These are phyloP conservation scores for Taenaris catops DNA, from an alignment of 2,888 invertebrate species.

Conservation along the genomic window DNA sequence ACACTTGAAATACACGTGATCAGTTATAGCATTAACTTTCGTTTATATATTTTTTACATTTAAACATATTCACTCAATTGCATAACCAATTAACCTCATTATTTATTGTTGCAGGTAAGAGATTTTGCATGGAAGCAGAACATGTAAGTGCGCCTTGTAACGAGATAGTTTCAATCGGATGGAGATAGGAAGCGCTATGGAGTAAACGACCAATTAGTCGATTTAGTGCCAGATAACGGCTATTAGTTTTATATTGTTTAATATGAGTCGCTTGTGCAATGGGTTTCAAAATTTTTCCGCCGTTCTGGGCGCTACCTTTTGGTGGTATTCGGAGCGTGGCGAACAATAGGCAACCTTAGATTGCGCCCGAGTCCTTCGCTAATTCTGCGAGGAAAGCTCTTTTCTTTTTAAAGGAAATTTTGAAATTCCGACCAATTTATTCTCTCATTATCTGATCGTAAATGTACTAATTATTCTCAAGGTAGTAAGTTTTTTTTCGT, in stretches of 20 bases:
- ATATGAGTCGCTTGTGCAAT: constrained; percentile 72
- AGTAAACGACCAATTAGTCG: constrained; percentile 71
- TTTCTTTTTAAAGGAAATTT: constrained; percentile 60
- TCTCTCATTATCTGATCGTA: constrained; percentile 45
- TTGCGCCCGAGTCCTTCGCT: constrained; percentile 73
- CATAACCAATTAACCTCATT: constrained; percentile 27
- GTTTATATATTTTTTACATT: constrained; percentile 9
- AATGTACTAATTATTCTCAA: constrained; percentile 42
- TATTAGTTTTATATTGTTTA: constrained; percentile 75
- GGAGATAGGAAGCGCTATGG: constrained; percentile 36
- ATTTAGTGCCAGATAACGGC: constrained; percentile 67
- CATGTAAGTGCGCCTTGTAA: constrained; percentile 39
- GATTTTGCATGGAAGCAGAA: constrained; percentile 26
- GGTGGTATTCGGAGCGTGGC: constrained; percentile 78
- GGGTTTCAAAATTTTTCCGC: constrained; percentile 75
- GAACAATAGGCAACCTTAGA: constrained; percentile 76
- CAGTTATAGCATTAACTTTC: constrained; percentile 15
- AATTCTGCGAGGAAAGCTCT: constrained; percentile 68
- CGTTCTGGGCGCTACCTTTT: constrained; percentile 69
- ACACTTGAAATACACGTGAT: constrained; percentile 21
- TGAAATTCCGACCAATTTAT: constrained; percentile 49
- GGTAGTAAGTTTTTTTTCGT: constrained; percentile 26
- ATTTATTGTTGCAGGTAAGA: constrained; percentile 65
- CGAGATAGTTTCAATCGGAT: constrained; percentile 30
- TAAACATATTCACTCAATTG: constrained; percentile 9